Percentiles rank a stretch among this genome's conserved stretches.
Conservation (phyloP, 1,140 invertebrate species). For the Panagrolaimus sp. region DNA sequence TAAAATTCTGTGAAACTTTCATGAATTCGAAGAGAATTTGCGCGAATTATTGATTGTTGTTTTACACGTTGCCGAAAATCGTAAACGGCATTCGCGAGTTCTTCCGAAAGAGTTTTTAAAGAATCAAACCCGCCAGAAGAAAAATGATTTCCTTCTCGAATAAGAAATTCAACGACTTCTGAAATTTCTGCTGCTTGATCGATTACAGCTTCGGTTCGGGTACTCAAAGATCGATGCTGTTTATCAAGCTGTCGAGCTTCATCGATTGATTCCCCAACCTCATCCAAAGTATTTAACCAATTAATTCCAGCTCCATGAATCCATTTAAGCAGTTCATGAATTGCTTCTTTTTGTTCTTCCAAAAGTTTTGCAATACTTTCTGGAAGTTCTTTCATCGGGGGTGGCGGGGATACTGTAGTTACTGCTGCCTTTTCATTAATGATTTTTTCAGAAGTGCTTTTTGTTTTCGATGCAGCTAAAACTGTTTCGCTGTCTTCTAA, state of each 20-base stretch:
- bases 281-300: conserved; percentile 19
- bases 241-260: conserved; percentile 5
- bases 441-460: not conserved
- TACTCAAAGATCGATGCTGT: not conserved
- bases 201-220: conserved; percentile 7
- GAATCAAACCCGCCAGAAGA: not conserved
- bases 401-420: not conserved
- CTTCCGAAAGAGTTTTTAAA: conserved; percentile 10
- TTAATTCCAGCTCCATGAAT: conserved; percentile 9
- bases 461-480: not conserved
- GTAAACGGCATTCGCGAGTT: not conserved
- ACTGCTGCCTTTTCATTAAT: not conserved
- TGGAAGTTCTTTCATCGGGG: conserved; percentile 5
- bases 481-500: not conserved
- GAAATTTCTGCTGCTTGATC: conserved; percentile 16
- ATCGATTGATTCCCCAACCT: conserved; percentile 14
- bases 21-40: conserved; percentile 2
- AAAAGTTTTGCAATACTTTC: conserved; percentile 14
- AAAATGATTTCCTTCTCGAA: not conserved
- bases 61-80: conserved; percentile 15
- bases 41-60: not conserved
- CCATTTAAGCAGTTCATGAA: conserved; percentile 21
- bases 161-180: conserved; percentile 15
- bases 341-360: conserved; percentile 8
- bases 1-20: conserved; percentile 23